A percentile compares a stretch with the other conserved stretches of the same genome.
These are phyloP conservation scores for Candidula unifasciata DNA, from an alignment of 2,888 invertebrate species.

Conservation along the genomic window DNA sequence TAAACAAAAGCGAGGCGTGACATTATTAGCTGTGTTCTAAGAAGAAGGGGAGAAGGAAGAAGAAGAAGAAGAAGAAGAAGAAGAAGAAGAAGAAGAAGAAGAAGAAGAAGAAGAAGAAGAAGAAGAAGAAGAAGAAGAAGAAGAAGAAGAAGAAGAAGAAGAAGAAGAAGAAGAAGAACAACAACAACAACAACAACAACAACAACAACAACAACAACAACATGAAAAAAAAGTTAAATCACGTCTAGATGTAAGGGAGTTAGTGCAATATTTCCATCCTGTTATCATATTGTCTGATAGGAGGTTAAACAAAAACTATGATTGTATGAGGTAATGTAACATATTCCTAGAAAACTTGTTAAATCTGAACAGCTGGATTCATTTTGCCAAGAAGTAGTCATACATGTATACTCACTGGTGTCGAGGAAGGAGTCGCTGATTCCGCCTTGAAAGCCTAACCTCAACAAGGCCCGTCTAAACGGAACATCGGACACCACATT, in stretches of 20 bases:
- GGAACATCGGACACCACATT: constrained; percentile 1
- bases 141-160: constrained; percentile 9
- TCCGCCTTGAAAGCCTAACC: constrained; percentile 37
- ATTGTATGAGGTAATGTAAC: no score
- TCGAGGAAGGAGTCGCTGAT: constrained; percentile 27
- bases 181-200: background rate
- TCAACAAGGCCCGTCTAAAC: constrained; percentile 38
- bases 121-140: constrained; percentile 9
- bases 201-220: background rate
- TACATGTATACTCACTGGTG: constrained; percentile 9
- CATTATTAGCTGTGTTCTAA: background rate
- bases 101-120: constrained; percentile 3
- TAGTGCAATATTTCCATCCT: background rate
- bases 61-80: background rate
- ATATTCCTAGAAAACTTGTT: no score
- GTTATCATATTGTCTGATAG: no score
- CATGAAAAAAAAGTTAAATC: background rate
- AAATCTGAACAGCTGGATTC: no score
- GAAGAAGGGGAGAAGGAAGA: background rate
- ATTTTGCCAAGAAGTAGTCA: no score
- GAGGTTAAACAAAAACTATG: no score
- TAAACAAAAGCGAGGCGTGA: no score
- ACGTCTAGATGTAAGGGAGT: background rate
- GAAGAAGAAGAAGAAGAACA: constrained; percentile 5
- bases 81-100: background rate